Evolutionary conservation across 2,113 vertebrate species (phyloP).

Genomic region (Hydropotes inermis): DNA sequence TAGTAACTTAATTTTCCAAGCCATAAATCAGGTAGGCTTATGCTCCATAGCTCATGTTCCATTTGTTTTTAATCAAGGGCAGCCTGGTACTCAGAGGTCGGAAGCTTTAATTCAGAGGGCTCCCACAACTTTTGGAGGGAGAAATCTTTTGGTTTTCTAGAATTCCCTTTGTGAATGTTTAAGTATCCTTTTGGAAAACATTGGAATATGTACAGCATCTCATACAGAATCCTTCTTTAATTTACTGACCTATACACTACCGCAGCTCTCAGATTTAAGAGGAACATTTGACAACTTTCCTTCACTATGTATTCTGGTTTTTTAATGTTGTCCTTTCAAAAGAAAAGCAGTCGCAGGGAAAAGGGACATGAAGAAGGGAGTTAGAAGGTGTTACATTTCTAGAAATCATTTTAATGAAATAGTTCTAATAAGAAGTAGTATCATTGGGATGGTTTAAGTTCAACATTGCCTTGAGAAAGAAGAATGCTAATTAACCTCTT

Average conservation of each 20-base stretch:
- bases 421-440: background rate
- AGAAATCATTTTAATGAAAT: constrained; percentile 1
- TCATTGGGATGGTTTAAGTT: background rate
- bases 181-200: constrained; percentile 60
- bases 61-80: constrained; percentile 75
- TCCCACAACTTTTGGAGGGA: background rate
- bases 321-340: background rate
- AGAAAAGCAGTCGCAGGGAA: background rate
- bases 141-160: constrained; percentile 35
- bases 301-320: background rate
- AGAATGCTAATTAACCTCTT: background rate
- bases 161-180: constrained; percentile 65
- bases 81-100: constrained; percentile 45
- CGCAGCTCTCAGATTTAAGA: background rate
- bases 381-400: background rate
- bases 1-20: constrained; percentile 76
- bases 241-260: background rate
- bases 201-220: constrained; percentile 28
- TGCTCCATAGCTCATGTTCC: constrained; percentile 42
- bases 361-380: background rate
- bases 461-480: background rate
- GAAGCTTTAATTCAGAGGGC: constrained; percentile 67
- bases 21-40: constrained; percentile 65
- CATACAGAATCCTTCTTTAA: background rate
- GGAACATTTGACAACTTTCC: background rate